Conservation (phyloP, 2,113 vertebrate species). For the Podilymbus podiceps region DNA sequence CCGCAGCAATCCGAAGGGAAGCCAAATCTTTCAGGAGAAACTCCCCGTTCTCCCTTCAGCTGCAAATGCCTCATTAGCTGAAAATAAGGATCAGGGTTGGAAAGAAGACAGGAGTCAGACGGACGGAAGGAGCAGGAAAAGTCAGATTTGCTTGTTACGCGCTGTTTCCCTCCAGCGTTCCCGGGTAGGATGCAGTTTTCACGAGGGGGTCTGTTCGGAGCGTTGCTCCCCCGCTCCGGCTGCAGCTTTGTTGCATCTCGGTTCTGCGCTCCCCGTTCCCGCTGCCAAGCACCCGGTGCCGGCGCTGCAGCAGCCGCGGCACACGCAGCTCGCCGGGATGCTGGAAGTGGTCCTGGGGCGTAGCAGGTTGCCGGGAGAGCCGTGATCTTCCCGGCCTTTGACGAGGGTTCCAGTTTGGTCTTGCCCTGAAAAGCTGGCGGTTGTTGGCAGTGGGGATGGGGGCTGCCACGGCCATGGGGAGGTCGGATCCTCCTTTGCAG, state of each 20-base stretch:
- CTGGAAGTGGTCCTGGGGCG: neutral
- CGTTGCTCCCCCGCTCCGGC: fast-evolving
- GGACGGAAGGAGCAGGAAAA: neutral
- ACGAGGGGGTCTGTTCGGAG: fast-evolving
- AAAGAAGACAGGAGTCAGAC: neutral
- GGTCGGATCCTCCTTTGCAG: too few species aligned
- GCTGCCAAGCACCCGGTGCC: fast-evolving
- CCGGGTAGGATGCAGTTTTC: fast-evolving
- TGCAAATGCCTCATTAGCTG: fast-evolving
- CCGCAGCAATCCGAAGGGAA: neutral
- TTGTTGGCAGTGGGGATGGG: fast-evolving
- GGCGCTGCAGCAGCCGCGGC: neutral
- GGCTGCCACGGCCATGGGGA: fast-evolving
- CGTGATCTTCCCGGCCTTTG: fast-evolving
- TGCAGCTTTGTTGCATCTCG: neutral
- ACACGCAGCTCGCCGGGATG: fast-evolving
- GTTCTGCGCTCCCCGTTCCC: fast-evolving
- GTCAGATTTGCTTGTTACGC: neutral
- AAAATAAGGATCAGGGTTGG: neutral
- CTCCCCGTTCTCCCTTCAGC: neutral
- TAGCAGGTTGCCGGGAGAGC: fast-evolving
- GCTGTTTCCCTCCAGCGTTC: fast-evolving
- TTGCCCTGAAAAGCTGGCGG: fast-evolving
- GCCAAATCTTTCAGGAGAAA: neutral
- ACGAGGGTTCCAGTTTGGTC: fast-evolving